phyloP scores from a whole-genome alignment of 2,888 invertebrate species.

The Aporophyla nigra region DNA sequence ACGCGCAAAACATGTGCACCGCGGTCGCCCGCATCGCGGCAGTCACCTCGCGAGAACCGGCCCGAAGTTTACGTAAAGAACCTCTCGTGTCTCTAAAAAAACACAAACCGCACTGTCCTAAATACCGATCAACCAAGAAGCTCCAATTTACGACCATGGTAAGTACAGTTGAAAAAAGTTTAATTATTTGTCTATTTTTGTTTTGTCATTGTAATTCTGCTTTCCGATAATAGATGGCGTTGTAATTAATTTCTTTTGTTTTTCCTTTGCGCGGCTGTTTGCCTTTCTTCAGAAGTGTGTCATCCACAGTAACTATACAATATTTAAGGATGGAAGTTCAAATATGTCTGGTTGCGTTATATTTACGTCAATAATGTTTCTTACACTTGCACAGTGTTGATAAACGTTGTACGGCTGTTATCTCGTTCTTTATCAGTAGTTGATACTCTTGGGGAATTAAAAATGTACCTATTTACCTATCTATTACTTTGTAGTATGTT shows the following conservation, averaged over 20 bases:
- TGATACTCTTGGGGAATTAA: slow-evolving; percentile 49
- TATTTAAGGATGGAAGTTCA: neutral
- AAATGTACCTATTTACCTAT: slow-evolving; percentile 48
- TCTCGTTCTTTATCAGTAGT: slow-evolving; percentile 54
- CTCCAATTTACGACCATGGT: slow-evolving; percentile 76
- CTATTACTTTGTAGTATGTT: slow-evolving; percentile 31
- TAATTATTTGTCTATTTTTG: neutral
- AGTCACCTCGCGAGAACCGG: slow-evolving; percentile 77
- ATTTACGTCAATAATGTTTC: slow-evolving; percentile 25
- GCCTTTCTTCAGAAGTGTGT: slow-evolving; percentile 42
- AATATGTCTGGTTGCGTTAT: slow-evolving; percentile 11
- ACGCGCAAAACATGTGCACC: slow-evolving; percentile 71
- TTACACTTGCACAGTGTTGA: slow-evolving; percentile 26
- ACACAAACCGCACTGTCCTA: slow-evolving; percentile 68
- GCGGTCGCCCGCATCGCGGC: slow-evolving; percentile 79
- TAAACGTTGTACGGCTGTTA: slow-evolving; percentile 54
- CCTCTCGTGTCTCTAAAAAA: slow-evolving; percentile 66
- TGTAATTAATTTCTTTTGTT: slow-evolving; percentile 40
- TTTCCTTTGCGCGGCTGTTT: slow-evolving; percentile 6
- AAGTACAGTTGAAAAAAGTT: slow-evolving; percentile 66
- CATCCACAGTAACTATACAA: slow-evolving; percentile 8
- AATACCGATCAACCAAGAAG: slow-evolving; percentile 60
- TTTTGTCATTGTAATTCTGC: slow-evolving; percentile 1
- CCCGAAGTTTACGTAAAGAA: slow-evolving; percentile 73
- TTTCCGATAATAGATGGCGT: slow-evolving; percentile 56